These are phyloP conservation scores for Caradrina clavipalpis DNA, from an alignment of 2,888 invertebrate species.

Conservation along the genomic window DNA sequence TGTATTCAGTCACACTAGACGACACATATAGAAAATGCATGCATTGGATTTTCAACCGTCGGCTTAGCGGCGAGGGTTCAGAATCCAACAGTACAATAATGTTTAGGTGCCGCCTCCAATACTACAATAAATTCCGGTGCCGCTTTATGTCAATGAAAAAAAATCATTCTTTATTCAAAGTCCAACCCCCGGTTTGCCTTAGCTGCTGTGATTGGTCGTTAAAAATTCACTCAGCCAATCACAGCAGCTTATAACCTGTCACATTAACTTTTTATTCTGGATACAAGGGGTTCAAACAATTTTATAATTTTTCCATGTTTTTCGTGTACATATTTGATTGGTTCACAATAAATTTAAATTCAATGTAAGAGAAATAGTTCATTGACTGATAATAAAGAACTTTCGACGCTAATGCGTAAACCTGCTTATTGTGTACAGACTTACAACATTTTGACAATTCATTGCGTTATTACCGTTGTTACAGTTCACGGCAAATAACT, in stretches of 20 bases:
- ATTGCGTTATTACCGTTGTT: background rate
- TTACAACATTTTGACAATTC: background rate
- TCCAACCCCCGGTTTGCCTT: too few relatives aligned
- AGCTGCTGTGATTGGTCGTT: too few relatives aligned
- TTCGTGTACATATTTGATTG: slow-evolving; percentile 12
- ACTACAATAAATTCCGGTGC: background rate
- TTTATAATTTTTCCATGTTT: background rate
- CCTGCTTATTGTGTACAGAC: background rate
- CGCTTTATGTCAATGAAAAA: too few relatives aligned
- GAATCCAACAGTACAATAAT: background rate
- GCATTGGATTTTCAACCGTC: background rate
- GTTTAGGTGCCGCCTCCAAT: background rate
- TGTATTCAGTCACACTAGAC: background rate
- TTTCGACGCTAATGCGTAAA: background rate
- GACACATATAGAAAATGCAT: background rate
- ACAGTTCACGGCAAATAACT: too few relatives aligned
- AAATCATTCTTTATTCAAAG: too few relatives aligned
- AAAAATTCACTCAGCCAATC: too few relatives aligned
- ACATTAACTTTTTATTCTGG: too few relatives aligned
- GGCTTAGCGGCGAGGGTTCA: background rate
- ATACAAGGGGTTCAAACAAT: too few relatives aligned
- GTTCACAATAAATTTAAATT: slow-evolving; percentile 4
- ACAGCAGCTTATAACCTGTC: too few relatives aligned
- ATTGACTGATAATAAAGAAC: background rate
- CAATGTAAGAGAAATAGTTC: background rate